Conservation (phyloP, 2,888 invertebrate species). For the Harpalus rufipes region DNA sequence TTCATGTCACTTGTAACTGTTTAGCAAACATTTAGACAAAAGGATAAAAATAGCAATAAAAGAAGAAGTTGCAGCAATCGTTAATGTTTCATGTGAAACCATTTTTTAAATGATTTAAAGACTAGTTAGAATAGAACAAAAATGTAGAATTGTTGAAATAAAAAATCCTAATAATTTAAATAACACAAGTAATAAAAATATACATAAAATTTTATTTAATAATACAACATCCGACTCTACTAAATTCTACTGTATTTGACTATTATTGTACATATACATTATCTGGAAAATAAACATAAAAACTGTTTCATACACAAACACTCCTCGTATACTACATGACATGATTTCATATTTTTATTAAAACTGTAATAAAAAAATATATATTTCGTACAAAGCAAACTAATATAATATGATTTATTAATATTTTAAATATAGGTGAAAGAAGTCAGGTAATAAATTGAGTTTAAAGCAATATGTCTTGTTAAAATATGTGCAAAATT, state of each 20-base stretch:
- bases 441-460: background rate
- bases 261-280: background rate
- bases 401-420: slow-evolving; percentile 1
- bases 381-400: background rate
- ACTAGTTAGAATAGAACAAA: too few species aligned
- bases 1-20: too few species aligned
- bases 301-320: background rate
- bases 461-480: too few species aligned
- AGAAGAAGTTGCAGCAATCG: too few species aligned
- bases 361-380: background rate
- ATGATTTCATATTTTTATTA: background rate
- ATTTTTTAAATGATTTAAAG: too few species aligned
- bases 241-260: background rate
- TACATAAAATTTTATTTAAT: background rate
- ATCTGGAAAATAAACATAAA: background rate
- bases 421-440: background rate
- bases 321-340: background rate
- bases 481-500: too few species aligned
- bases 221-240: background rate
- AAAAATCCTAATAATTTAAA: background rate
- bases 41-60: too few species aligned
- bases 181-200: background rate
- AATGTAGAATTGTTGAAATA: background rate
- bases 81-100: too few species aligned
- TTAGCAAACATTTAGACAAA: too few species aligned